Base-by-base conservation (phyloP, 2,113 vertebrate genomes). In the Coreoperca whiteheadi region DNA sequence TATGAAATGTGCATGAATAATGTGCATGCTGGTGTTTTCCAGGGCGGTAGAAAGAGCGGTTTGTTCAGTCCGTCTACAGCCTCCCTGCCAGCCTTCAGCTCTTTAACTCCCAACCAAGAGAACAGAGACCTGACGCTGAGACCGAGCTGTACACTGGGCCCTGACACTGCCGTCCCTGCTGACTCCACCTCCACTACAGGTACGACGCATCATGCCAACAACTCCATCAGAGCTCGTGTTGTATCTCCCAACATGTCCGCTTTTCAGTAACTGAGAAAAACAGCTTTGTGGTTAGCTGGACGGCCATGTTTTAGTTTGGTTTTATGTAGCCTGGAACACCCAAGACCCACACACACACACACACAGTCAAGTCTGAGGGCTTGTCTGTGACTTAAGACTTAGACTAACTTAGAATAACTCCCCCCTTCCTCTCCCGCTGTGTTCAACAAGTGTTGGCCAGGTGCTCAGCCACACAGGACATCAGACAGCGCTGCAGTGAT, bases 391-490 rank as follows among this genome's bases (percentile, higher is more conserved):
- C 23, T 43, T 30, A 15, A 53, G 37, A 37, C 72, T 11, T 37
- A 25, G 64, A 46, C 39, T 41, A 14, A 57, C 16, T n/a, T 25
- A 8, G 50, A 32, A 30, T 6, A 6, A 9, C 23, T 61, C 54
- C n/a, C 43, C 43, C 43, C 5, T 30, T 30, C 1, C 21, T 74
- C 6, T 67, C 30, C 28, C 0, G n/a, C 3, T 53, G 5, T 65
- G 46, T 39, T 6, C 46, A 1, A 8, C 1, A 18, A 95, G 94
- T 56, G 15, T 74, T 96, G 79, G 74, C 94, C 56, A 88, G 95
- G 76, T 95, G 92, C 72, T 94, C 94, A 0, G 95, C 91, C 60
- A 93, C 93, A 5, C 93, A 93, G 80, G 95, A 96, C 79, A 82
- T 96, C 76, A 86, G 92, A 34, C 89, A 94, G 90, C 91, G 88